Conservation (phyloP, 2,888 invertebrate species). For the Chrysina gloriosa region DNA sequence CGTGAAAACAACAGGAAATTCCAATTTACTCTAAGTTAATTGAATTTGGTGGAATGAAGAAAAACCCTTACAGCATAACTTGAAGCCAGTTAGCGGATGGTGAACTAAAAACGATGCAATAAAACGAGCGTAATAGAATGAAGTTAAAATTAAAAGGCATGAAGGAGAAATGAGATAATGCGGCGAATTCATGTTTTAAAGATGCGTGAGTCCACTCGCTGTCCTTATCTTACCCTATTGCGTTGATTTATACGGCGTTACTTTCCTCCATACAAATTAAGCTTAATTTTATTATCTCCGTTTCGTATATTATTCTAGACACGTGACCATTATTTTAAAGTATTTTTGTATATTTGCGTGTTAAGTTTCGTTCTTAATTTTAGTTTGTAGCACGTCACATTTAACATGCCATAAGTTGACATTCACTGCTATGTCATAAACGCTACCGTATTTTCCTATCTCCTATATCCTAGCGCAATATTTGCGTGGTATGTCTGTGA, state of each 20-base stretch:
- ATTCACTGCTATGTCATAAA: too few relatives aligned
- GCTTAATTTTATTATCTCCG: too few relatives aligned
- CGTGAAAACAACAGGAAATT: constrained; percentile 12
- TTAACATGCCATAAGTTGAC: too few relatives aligned
- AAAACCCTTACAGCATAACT: constrained; percentile 20
- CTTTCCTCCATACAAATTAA: constrained; percentile 19
- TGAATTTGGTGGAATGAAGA: constrained; percentile 13
- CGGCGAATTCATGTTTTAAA: constrained; percentile 36
- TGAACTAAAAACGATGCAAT: constrained; percentile 8
- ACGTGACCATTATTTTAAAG: too few relatives aligned
- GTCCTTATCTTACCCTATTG: constrained; percentile 22
- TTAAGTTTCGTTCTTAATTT: too few relatives aligned
- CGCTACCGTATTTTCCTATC: too few relatives aligned
- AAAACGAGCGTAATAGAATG: constrained; percentile 23
- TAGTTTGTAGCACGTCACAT: too few relatives aligned
- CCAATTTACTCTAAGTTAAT: constrained; percentile 25
- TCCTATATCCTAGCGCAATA: too few relatives aligned
- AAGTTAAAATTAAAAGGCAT: constrained; percentile 36
- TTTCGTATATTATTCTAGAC: too few relatives aligned
- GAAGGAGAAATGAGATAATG: constrained; percentile 37
- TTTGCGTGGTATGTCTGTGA: too few relatives aligned
- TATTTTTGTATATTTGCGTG: too few relatives aligned
- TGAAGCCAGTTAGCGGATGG: constrained; percentile 17
- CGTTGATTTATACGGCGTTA: constrained; percentile 27
- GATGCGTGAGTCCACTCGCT: constrained; percentile 26